Conservation (phyloP, 2,888 invertebrate genomes). For the Dugesia japonica region DNA sequence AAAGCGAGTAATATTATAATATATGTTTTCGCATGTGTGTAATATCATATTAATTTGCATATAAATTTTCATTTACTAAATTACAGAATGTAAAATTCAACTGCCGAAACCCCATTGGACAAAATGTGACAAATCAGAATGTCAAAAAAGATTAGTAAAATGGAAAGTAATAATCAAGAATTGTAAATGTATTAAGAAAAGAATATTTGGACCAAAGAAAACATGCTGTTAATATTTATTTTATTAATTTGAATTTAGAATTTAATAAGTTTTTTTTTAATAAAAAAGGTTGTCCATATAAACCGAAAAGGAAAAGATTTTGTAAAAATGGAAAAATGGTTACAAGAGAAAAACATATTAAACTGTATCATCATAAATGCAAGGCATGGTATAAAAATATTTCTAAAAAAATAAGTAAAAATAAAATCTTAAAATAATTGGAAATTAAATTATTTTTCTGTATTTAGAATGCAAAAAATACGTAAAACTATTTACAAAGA, state of each 20-base stretch:
- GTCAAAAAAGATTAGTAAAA: background rate
- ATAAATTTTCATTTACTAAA: background rate
- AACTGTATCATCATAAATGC: slow-evolving; percentile 5
- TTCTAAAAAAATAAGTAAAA: no score
- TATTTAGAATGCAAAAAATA: background rate
- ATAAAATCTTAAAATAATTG: no score
- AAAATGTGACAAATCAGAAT: background rate
- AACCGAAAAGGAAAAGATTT: background rate
- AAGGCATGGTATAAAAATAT: background rate
- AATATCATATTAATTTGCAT: no score
- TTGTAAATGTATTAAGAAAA: slow-evolving; percentile 22
- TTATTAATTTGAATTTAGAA: background rate
- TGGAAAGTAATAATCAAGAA: slow-evolving; percentile 23
- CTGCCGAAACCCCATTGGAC: background rate
- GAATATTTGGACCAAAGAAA: background rate
- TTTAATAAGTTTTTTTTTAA: background rate
- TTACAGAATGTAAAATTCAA: background rate
- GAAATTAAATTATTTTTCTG: no score
- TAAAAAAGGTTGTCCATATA: slow-evolving; percentile 1
- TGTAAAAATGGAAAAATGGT: slow-evolving; percentile 9
- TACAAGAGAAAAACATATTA: background rate
- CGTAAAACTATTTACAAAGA: background rate
- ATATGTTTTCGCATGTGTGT: no score
- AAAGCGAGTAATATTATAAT: no score
- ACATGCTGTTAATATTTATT: slow-evolving; percentile 22